Evolutionary conservation across 2,797 vertebrate species (phyloP), one percentile per base, ranked within the genome.

Genomic region (Enteromius mattozi): DNA sequence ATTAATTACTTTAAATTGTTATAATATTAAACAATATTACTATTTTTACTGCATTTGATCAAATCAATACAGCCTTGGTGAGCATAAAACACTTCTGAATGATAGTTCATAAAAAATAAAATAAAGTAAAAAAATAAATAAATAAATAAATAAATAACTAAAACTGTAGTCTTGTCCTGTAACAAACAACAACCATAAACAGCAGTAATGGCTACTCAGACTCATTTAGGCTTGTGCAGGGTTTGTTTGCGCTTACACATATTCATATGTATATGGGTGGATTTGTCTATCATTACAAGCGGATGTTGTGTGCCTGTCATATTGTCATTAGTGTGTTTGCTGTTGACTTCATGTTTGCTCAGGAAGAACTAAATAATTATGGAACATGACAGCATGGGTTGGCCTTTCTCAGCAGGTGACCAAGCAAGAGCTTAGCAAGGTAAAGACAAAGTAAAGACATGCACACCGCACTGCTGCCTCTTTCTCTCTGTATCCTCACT

Each of bases 321-420:
- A 47, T 77, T 8, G 40, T 9, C 21, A n/a, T 76, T 42, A 51
- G 7, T 35, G 49, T 61, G 80, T 70, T 47, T 66, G 12, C n/a
- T 49, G 8, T 17, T 83, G 47, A 76, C 17, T 81, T 68, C 33
- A 33, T 75, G 72, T 82, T 71, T 80, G 51, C 30, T 19, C 42
- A 40, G 71, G 19, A 61, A 59, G 37, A 47, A 71, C 33, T 3
- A 40, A 70, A 78, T 59, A 49, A 61, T 84, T 63, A 24, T 47
- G 37, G 3, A 78, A 78, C 37, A 71, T 63, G 82, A 51, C 76
- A 72, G 82, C 21, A 63, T 3, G 9, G 49, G 9, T n/a, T 65
- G 70, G 56, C 59, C 80, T 72, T 63, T 63, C 69, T 68, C 56
- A 84, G 81, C 49, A 13, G 79, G 74, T 82, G 82, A 85, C 82